phyloP scores from a whole-genome alignment of 2,888 invertebrate genomes.

The Orchesella flavescens region DNA sequence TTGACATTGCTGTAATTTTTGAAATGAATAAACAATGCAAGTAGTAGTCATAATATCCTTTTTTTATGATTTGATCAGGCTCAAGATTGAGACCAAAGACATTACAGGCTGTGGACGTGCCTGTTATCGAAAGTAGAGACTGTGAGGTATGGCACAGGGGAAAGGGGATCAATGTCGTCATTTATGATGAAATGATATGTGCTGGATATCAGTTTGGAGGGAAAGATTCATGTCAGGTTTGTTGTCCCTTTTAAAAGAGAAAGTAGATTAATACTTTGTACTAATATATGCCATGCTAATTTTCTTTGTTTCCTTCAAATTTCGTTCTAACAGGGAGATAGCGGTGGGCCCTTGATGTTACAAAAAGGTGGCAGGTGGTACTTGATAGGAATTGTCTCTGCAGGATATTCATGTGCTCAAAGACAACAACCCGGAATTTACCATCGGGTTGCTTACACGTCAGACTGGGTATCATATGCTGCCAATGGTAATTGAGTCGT shows the following conservation, averaged over 20 bases:
- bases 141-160: conserved; percentile 82
- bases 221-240: conserved; percentile 84
- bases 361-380: conserved; percentile 91
- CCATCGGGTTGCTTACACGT: conserved; percentile 92
- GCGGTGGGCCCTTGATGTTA: conserved; percentile 92
- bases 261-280: not conserved
- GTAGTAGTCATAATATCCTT: not conserved
- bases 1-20: not conserved
- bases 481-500: conserved; percentile 73
- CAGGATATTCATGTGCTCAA: conserved; percentile 94
- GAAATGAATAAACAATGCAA: not conserved
- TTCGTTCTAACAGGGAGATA: conserved; percentile 81
- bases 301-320: not conserved
- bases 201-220: conserved; percentile 93
- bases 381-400: conserved; percentile 92
- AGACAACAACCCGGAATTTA: conserved; percentile 95
- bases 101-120: conserved; percentile 92
- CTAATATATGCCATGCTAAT: not conserved
- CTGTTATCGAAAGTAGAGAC: conserved; percentile 90
- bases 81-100: conserved; percentile 91
- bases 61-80: conserved; percentile 75
- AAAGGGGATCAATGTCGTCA: conserved; percentile 89
- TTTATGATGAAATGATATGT: conserved; percentile 96
- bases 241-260: conserved; percentile 17
- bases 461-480: conserved; percentile 89